phyloP scores from a whole-genome alignment of 2,797 vertebrate genomes.

The Mus spretus region DNA sequence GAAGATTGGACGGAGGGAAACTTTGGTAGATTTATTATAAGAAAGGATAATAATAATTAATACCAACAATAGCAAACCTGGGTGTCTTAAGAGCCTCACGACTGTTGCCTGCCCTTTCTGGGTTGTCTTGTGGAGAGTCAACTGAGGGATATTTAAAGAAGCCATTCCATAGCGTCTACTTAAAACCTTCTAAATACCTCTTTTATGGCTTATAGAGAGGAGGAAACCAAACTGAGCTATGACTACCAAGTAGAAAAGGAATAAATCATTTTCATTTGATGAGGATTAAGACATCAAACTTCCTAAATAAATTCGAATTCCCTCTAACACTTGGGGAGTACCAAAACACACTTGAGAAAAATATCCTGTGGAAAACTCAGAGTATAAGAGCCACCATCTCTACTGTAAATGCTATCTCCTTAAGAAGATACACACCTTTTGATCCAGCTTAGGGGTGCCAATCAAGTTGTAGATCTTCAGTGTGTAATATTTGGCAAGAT shows the following conservation, averaged over 20 bases:
- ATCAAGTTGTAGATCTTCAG: conserved; percentile 32
- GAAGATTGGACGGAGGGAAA: not conserved
- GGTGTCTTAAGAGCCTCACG: not conserved
- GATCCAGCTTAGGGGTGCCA: conserved; percentile 51
- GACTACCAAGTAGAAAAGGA: conserved; percentile 69
- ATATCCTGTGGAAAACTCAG: conserved; percentile 61
- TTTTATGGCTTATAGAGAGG: conserved; percentile 55
- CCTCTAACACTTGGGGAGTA: conserved; percentile 58
- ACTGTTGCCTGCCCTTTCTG: not conserved
- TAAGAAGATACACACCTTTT: conserved; percentile 44
- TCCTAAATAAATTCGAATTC: conserved; percentile 75
- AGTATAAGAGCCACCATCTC: conserved; percentile 12
- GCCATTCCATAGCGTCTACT: conserved; percentile 1
- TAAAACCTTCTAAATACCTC: conserved; percentile 51
- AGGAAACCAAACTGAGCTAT: conserved; percentile 54
- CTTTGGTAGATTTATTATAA: not conserved
- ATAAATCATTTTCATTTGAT: conserved; percentile 59
- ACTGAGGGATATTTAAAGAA: not conserved
- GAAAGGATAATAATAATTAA: not conserved
- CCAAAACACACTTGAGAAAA: conserved; percentile 68
- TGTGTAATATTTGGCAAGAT: conserved; percentile 74
- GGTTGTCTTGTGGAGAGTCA: conserved; percentile 35
- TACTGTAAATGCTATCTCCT: conserved; percentile 31
- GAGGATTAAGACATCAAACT: conserved; percentile 72
- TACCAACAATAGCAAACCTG: not conserved